Conservation (phyloP, 2,888 invertebrate species). For the Sinhomidia bicolor region DNA sequence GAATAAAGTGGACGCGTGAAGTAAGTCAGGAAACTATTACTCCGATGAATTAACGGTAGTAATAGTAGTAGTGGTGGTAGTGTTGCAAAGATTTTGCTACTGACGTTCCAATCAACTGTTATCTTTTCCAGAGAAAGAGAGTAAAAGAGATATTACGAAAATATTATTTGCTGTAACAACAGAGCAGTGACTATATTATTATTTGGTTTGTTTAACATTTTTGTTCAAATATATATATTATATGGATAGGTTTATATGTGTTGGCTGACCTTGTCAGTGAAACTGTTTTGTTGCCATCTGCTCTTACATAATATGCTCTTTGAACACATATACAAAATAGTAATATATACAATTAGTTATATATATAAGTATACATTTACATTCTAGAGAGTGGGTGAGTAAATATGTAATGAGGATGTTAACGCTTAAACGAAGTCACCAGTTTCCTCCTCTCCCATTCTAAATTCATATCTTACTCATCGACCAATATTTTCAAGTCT, state of each 20-base stretch:
- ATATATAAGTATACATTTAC: background rate
- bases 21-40: too few relatives aligned
- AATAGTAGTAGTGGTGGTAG: too few relatives aligned
- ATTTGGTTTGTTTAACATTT: background rate
- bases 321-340: background rate
- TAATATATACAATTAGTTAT: background rate
- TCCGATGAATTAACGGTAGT: too few relatives aligned
- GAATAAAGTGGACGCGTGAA: too few relatives aligned
- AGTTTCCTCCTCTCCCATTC: background rate
- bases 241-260: too few relatives aligned
- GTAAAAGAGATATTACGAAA: background rate
- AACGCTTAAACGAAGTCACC: background rate
- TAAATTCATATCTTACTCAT: background rate
- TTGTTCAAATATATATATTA: background rate
- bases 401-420: constrained; percentile 3
- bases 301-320: background rate
- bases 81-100: too few relatives aligned
- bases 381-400: background rate
- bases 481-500: background rate
- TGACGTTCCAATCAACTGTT: too few relatives aligned
- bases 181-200: background rate
- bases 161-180: background rate
- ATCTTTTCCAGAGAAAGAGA: too few relatives aligned
- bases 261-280: too few relatives aligned
- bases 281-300: background rate